Conservation (phyloP, 2,113 vertebrate species). For the Antechinus flavipes region DNA sequence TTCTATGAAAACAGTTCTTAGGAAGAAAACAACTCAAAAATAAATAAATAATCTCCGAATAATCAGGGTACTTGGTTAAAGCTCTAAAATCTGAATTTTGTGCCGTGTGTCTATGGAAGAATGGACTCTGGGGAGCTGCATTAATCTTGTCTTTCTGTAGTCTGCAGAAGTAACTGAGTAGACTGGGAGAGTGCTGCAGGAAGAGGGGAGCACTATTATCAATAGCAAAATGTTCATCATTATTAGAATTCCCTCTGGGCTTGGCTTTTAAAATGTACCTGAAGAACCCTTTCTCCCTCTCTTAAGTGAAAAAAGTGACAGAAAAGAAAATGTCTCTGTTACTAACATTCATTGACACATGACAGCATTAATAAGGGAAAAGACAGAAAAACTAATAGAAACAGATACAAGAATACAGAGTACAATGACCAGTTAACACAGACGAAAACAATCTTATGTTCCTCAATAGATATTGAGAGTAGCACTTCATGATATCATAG, state of each 20-base stretch:
- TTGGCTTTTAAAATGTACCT: background rate
- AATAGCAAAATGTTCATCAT: background rate
- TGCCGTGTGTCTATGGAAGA: background rate
- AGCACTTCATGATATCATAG: background rate
- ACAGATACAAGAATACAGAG: conserved; percentile 33
- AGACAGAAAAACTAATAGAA: conserved; percentile 41
- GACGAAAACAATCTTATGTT: background rate
- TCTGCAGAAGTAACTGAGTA: background rate
- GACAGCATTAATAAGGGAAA: conserved; percentile 45
- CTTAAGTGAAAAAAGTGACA: conserved; percentile 25
- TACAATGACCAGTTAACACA: conserved; percentile 19
- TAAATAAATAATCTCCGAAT: background rate
- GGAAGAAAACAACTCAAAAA: background rate
- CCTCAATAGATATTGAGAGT: background rate
- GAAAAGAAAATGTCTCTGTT: conserved; percentile 43
- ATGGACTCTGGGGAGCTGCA: background rate
- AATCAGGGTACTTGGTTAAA: background rate
- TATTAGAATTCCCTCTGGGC: background rate
- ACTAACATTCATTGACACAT: conserved; percentile 12
- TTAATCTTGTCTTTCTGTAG: background rate
- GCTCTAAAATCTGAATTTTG: background rate
- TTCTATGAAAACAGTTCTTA: background rate
- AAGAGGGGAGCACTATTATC: background rate
- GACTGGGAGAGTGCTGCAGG: background rate
- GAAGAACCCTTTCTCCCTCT: background rate